These are phyloP conservation scores for Nebria brevicollis DNA, from an alignment of 2,888 invertebrate genomes.

Conservation along the genomic window DNA sequence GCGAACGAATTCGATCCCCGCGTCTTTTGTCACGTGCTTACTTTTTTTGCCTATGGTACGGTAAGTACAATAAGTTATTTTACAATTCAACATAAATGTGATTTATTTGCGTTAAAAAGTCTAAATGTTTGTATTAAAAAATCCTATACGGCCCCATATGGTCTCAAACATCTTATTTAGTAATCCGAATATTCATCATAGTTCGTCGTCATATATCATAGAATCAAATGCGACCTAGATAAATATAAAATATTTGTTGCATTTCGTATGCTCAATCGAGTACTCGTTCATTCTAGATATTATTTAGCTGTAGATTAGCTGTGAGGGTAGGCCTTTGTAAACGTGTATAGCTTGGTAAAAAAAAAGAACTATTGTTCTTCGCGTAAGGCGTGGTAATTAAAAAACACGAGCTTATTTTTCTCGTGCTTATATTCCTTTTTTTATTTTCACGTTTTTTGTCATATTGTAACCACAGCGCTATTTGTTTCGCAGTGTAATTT, in stretches of 20 bases:
- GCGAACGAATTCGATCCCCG: no score
- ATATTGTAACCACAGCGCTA: background rate
- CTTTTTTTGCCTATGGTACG: no score
- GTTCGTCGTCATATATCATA: slow-evolving; percentile 15
- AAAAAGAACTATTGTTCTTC: slow-evolving; percentile 2
- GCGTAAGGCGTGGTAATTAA: slow-evolving; percentile 24
- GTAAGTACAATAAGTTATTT: no score
- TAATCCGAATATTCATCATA: slow-evolving; percentile 20
- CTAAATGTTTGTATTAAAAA: background rate
- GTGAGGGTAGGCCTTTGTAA: background rate
- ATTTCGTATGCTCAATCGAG: background rate
- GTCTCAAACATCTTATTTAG: background rate
- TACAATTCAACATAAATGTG: no score
- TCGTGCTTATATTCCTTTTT: background rate
- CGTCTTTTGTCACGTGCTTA: no score
- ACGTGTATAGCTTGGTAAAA: background rate
- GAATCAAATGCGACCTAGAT: slow-evolving; percentile 26
- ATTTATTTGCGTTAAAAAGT: background rate
- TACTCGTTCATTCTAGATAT: background rate
- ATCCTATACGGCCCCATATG: background rate
- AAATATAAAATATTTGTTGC: background rate
- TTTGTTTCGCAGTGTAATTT: slow-evolving; percentile 30
- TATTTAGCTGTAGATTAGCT: slow-evolving; percentile 3
- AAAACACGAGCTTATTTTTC: background rate
- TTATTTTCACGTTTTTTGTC: background rate